Percentiles rank a stretch among this genome's conserved stretches.
These are phyloP conservation scores for Cyclopterus lumpus DNA, from an alignment of 2,797 vertebrate species.

Conservation along the genomic window DNA sequence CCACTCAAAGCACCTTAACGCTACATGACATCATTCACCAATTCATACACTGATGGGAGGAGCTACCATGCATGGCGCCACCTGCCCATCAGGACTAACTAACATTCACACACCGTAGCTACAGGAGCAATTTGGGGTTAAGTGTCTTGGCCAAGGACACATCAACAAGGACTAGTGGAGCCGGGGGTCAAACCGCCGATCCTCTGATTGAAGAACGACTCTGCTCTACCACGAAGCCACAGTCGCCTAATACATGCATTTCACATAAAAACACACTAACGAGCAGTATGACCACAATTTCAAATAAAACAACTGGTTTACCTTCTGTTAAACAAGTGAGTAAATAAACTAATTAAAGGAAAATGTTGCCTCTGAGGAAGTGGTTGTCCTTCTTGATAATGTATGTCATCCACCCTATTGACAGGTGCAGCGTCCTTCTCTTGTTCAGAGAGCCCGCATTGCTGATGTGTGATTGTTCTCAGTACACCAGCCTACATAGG, in stretches of 20 bases:
- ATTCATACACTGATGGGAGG: no score
- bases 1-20: no score
- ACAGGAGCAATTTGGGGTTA: no score
- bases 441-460: slow-evolving; percentile 7
- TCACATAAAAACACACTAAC: neutral
- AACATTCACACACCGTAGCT: no score
- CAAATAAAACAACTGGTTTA: slow-evolving; percentile 7
- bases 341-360: neutral
- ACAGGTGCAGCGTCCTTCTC: slow-evolving; percentile 8
- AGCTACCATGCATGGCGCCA: no score
- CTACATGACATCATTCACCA: no score
- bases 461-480: neutral
- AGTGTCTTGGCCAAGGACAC: no score
- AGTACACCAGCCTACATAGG: neutral
- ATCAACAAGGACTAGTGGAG: no score
- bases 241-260: neutral
- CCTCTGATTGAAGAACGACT: no score
- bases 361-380: slow-evolving; percentile 7
- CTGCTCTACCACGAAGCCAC: no score
- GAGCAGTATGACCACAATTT: neutral
- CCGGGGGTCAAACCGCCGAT: no score
- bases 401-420: neutral
- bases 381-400: neutral
- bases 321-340: neutral
- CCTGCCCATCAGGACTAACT: no score